Percentiles rank a stretch among this genome's conserved stretches.
Evolutionary conservation across 2,113 vertebrate genomes (phyloP).

Genomic region (Oryzias javanicus): DNA sequence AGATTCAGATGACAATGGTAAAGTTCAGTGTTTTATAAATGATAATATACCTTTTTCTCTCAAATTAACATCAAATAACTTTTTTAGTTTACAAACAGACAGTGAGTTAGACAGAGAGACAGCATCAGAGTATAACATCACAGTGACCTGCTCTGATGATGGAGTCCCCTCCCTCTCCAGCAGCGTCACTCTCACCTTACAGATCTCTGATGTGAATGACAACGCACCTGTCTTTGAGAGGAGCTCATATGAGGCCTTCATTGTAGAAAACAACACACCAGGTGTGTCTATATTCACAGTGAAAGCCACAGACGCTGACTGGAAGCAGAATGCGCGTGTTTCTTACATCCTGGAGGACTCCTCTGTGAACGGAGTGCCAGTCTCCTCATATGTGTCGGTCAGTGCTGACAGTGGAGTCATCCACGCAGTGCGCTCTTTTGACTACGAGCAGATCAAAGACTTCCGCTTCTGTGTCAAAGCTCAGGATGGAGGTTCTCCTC

Average conservation of each 20-base stretch:
- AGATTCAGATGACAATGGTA: slow-evolving; percentile 61
- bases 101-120: slow-evolving; percentile 45
- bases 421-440: background rate
- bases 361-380: slow-evolving; percentile 12
- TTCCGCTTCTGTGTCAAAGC: background rate
- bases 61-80: slow-evolving; percentile 29
- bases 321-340: slow-evolving; percentile 18
- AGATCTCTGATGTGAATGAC: slow-evolving; percentile 26
- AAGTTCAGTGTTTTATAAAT: slow-evolving; percentile 36
- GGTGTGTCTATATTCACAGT: background rate
- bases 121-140: slow-evolving; percentile 6
- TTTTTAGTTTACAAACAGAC: slow-evolving; percentile 39
- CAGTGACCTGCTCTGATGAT: slow-evolving; percentile 49
- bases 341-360: slow-evolving; percentile 30
- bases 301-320: slow-evolving; percentile 8
- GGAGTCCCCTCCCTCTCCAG: slow-evolving; percentile 52
- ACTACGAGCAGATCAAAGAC: slow-evolving; percentile 1
- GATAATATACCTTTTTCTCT: slow-evolving; percentile 29
- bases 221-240: slow-evolving; percentile 29
- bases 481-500: background rate
- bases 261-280: background rate
- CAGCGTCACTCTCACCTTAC: slow-evolving; percentile 25
- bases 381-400: slow-evolving; percentile 24
- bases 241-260: slow-evolving; percentile 16
- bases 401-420: slow-evolving; percentile 60